Base-by-base conservation (phyloP, 2,888 invertebrate genomes). In the Xylota segnis region DNA sequence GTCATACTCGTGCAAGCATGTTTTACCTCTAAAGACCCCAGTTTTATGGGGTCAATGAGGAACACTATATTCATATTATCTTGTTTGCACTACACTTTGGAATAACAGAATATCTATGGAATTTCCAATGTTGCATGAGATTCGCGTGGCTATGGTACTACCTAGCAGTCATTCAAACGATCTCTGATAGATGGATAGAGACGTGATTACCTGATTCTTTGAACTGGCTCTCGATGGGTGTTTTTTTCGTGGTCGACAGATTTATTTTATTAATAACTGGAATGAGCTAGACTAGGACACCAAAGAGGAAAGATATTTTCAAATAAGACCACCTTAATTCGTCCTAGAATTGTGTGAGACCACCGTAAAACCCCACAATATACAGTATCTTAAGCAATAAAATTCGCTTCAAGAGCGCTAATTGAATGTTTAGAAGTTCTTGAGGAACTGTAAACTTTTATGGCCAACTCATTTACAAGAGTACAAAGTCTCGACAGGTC, bases 371-470 rank as follows among this genome's bases (percentile, higher is more conserved):
- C 59, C 5, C 37, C 23, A 16, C 29, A 16, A 5, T n/a, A 2
- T 2, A 7, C 16, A 18, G n/a, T n/a, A 50, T 50, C 23, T 23
- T 10, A 23, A 29, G 52, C 6, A 52, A 52, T 65, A 65, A 65
- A 65, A 50, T 7, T 9, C 9, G 12, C n/a, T 54, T 37, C 0
- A 5, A n/a, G 9, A 43, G 27, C 10, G 56, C 58, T 50, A 58
- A 71, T 59, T 47, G 59, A 47, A 27, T 37, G 50, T 27, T 72
- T 59, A 37, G 37, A 45, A 72, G 37, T 47, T 32, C 23, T 16
- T 50, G 12, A 27, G 16, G 45, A 70, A 16, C 32, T 16, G 45
- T 58, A 71, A 45, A 56, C 9, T 72, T 72, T 72, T 72, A 72
- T 72, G 14, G 9, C 23, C 23, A 37, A 14, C 10, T 59, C 58